Conservation (phyloP, 2,113 vertebrate genomes). For the Catharus bicknelli region DNA sequence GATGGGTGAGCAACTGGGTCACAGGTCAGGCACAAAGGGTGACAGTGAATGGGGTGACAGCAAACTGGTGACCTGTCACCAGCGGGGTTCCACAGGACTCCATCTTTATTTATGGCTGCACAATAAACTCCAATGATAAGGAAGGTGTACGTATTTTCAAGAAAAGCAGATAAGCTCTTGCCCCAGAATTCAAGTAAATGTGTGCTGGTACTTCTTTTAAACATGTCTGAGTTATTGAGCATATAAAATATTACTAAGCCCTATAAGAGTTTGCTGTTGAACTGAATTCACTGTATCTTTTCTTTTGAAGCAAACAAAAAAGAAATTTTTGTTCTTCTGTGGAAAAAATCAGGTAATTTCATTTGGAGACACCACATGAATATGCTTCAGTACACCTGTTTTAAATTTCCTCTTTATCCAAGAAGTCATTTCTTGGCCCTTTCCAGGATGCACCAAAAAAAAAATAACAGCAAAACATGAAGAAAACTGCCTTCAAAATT, state of each 20-base stretch:
- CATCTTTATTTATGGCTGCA: background rate
- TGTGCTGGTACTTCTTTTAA: background rate
- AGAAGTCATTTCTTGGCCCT: background rate
- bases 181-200: background rate
- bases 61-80: background rate
- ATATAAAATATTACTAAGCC: background rate
- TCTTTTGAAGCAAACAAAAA: background rate
- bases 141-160: background rate
- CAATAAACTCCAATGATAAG: background rate
- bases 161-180: background rate
- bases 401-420: background rate
- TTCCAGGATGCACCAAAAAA: background rate
- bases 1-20: background rate
- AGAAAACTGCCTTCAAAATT: background rate
- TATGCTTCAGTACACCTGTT: background rate
- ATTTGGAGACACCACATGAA: background rate
- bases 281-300: background rate
- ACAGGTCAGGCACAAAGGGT: rapidly evolving
- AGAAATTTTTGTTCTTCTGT: background rate
- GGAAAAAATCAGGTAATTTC: background rate
- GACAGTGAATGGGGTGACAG: background rate
- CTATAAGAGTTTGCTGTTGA: background rate
- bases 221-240: background rate
- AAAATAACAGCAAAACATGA: background rate
- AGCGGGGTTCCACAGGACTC: background rate